phyloP scores from a whole-genome alignment of 2,113 vertebrate species.

The Ciconia stormi region DNA sequence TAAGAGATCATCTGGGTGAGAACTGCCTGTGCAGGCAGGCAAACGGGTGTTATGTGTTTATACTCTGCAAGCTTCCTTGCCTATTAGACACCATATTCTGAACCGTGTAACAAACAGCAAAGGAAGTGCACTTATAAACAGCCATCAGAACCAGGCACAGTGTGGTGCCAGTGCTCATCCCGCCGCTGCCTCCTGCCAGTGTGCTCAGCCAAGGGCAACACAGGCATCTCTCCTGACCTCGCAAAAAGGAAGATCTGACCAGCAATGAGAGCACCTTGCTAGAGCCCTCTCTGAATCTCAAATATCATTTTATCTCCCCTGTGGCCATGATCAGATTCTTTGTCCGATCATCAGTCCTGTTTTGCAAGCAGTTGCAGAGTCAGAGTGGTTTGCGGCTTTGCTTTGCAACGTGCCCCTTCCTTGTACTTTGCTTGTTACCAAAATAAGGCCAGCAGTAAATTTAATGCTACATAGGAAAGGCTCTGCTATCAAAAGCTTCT shows the following conservation, averaged over 20 bases:
- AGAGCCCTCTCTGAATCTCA: neutral
- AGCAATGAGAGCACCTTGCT: neutral
- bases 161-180: neutral
- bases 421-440: neutral
- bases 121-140: neutral
- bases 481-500: neutral
- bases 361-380: neutral
- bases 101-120: neutral
- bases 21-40: neutral
- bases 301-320: neutral
- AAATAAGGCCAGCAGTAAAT: neutral
- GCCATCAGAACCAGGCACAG: neutral
- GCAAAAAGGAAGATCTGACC: neutral
- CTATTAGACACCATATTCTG: neutral
- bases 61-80: neutral
- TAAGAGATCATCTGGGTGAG: neutral
- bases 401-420: neutral
- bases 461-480: neutral
- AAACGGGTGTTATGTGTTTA: neutral
- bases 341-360: neutral
- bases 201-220: neutral
- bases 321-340: neutral
- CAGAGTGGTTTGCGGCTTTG: neutral
- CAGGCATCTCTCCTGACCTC: fast-evolving
- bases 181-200: neutral